A percentile compares a stretch with the other conserved stretches of the same genome.
Conservation (phyloP, 2,888 invertebrate genomes). For the Drosophila affinis region DNA sequence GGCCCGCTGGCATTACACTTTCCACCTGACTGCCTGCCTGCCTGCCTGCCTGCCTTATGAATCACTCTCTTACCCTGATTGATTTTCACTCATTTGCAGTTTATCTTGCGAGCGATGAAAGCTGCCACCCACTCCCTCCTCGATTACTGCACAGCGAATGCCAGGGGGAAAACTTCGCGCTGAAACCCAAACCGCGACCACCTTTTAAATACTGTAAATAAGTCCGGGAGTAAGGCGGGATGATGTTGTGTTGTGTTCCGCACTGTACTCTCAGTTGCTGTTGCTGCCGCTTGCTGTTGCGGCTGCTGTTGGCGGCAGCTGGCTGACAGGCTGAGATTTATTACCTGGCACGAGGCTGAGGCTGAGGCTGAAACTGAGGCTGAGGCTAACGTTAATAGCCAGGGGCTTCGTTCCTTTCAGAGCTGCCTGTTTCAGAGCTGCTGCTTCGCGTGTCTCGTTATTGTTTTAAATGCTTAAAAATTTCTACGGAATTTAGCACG, state of each 20-base stretch:
- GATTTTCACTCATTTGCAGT: conserved; percentile 30
- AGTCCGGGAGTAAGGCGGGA: conserved; percentile 17
- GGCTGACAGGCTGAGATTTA: conserved; percentile 71
- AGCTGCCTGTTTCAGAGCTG: not conserved
- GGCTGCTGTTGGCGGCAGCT: conserved; percentile 34
- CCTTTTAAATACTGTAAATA: conserved; percentile 45
- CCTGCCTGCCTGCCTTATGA: not conserved
- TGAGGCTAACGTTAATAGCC: conserved; percentile 63
- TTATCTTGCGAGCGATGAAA: conserved; percentile 12
- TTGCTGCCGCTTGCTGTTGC: conserved; percentile 12
- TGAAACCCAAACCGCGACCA: conserved; percentile 23
- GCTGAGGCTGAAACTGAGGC: too few species aligned
- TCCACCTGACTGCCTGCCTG: not conserved
- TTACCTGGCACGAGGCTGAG: conserved; percentile 56
- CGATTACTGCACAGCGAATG: too few species aligned
- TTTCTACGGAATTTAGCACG: conserved; percentile 44
- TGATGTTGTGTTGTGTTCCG: conserved; percentile 14
- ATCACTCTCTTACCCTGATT: conserved; percentile 26
- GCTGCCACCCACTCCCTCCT: too few species aligned
- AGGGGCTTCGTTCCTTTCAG: conserved; percentile 17
- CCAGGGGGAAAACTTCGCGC: conserved; percentile 5
- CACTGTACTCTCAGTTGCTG: conserved; percentile 6
- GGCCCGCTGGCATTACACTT: not conserved
- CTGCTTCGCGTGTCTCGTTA: conserved; percentile 32
- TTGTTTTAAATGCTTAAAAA: conserved; percentile 57